Evolutionary conservation across 1,140 invertebrate species (phyloP), one percentile per base, ranked within the genome.

Genomic region (Drosophila funebris): DNA sequence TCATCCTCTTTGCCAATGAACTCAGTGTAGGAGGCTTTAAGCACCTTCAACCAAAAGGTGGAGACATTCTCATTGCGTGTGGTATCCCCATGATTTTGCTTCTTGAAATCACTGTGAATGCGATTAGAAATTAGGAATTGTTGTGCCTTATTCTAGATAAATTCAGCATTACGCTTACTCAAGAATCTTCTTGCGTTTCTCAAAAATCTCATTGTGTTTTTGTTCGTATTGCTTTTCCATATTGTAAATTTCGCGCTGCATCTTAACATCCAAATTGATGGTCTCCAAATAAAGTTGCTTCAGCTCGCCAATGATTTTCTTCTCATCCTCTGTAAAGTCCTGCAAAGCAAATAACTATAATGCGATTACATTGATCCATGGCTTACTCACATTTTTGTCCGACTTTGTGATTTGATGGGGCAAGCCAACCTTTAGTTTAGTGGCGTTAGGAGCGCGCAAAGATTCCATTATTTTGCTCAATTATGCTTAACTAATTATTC

Each of bases 1-100:
- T 97, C 94, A 71, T 97, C 96, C 83, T 96, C 94, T 22, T 96
- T 76, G 97, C 96, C 73, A 93, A 93, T 58, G 96, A 93, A 89
- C 96, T 93, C 61, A 93, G 95, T 70, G 95, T 96, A 93, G 95
- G 90, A 91, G 4, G 85, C 97, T 78, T 96, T 97, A 67, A 98
- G 96, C 76, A 97, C 96, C n/a, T 95, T 97, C 20, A 98, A 91
- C 98, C 97, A 99, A 92, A 99, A 99, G 31, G 96, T 95, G 9
- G 96, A 95, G 83, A 99, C 95, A 18, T 97, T 97, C 6, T 74
- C 79, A 36, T 58, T 78, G 11, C 53, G 13, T 0, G 39, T 70
- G 0, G 79, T 20, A 22, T 89, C 83, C 0, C 83, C 83, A 24
- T 79, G 73, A 27, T 79, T 79, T 39, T 87, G 75, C 5, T 83